A percentile compares a stretch with the other conserved stretches of the same genome.
Evolutionary conservation across 2,113 vertebrate genomes (phyloP).

Genomic region (Sander vitreus): DNA sequence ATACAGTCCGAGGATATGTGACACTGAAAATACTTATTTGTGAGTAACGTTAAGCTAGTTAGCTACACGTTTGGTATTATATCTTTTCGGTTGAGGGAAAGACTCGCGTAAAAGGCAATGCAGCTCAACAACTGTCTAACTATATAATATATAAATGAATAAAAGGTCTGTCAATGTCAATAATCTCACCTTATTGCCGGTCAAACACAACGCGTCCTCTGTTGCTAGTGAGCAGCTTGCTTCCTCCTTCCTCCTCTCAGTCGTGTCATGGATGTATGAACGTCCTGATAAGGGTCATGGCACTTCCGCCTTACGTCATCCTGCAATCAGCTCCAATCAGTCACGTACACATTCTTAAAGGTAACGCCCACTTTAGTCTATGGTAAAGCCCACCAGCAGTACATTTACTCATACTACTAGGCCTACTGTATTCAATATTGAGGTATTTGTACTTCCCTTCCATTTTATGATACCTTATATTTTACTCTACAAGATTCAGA

Average conservation of each 20-base stretch:
- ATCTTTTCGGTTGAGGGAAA: neutral
- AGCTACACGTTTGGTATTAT: neutral
- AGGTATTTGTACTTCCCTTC: no score
- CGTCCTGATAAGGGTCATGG: neutral
- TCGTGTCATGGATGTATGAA: neutral
- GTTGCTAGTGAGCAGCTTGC: neutral
- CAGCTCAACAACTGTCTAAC: no score
- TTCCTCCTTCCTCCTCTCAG: neutral
- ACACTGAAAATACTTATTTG: neutral
- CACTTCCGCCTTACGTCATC: neutral
- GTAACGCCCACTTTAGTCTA: neutral
- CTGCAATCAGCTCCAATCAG: no score
- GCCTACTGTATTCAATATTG: no score
- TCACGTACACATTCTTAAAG: neutral
- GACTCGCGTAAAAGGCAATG: neutral
- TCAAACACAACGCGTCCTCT: neutral
- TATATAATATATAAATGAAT: neutral
- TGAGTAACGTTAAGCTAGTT: conserved; percentile 5
- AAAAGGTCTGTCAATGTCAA: neutral
- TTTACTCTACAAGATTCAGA: no score
- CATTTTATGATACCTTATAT: no score
- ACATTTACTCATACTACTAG: neutral
- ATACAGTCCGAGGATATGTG: neutral
- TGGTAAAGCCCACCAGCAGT: neutral
- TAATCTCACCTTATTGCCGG: conserved; percentile 7